Evolutionary conservation across 2,113 vertebrate species (phyloP), one percentile per base, ranked within the genome.

Genomic region (Chaetops frenatus): DNA sequence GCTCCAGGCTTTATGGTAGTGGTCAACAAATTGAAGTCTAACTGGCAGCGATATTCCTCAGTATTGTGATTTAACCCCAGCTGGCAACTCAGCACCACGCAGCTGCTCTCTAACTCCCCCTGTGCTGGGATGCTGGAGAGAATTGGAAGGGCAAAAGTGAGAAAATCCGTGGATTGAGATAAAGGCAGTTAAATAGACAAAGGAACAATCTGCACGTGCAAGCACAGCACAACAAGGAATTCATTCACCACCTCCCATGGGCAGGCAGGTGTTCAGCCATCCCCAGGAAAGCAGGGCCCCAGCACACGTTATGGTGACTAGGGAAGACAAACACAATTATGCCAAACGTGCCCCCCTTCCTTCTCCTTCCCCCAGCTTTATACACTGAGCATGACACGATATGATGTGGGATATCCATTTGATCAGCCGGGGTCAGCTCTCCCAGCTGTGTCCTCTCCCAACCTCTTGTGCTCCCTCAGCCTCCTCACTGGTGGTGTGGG

Each of bases 71-170:
- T 53, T 67, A 76, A 89, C 14, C 24, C 24, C 40, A 81, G 45
- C 7, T 38, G 53, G n/a, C 23, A n/a, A 19, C 15, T 73, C 53
- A 51, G 38, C 35, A 28, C 45, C 23, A 51, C 0, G 0, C 28
- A 66, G 53, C 53, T 11, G 5, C 38, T 53, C 0, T 0, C 38
- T n/a, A 13, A 16, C 16, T 60, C 10, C 6, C 4, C 5, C 5
- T 35, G n/a, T 47, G 14, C 19, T 67, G 24, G 8, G 24, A 35
- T 47, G 33, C 29, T 61, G 47, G 24, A 38, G 47, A 35, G 24
- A 67, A 24, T 16, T 58, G 62, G 38, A 47, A 45, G 13, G n/a
- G 11, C 29, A 40, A 35, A 82, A 76, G 58, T 25, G 22, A 72
- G 14, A 74, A 74, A 67, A 82, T 29, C 31, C 14, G 5, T 54